A percentile compares a stretch with the other conserved stretches of the same genome.
Evolutionary conservation across 2,113 vertebrate genomes (phyloP).

Genomic region (Atherinomorus stipes): DNA sequence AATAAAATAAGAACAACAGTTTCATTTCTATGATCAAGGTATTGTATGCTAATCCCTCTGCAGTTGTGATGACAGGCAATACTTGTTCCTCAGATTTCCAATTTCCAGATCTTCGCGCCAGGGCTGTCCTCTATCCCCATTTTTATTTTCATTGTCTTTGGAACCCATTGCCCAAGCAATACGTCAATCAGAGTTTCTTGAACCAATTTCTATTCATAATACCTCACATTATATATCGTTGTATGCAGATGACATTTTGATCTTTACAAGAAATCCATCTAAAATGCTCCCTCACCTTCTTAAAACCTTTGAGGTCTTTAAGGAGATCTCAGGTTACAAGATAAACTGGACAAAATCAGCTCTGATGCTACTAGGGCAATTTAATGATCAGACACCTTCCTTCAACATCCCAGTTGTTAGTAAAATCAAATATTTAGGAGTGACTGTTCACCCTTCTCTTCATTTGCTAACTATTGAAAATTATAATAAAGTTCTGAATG

Average conservation of each 20-base stretch:
- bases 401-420: too few species aligned
- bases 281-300: background rate
- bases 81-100: too few species aligned
- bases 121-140: background rate
- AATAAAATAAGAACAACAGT: too few species aligned
- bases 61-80: too few species aligned
- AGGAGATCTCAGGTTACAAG: background rate
- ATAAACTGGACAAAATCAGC: conserved; percentile 4
- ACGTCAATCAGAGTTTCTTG: background rate
- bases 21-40: too few species aligned
- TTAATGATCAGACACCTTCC: too few species aligned
- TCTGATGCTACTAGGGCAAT: background rate
- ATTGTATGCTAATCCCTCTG: too few species aligned
- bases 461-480: too few species aligned
- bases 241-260: background rate
- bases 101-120: background rate
- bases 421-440: too few species aligned
- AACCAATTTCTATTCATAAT: background rate
- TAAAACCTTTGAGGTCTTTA: background rate
- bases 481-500: too few species aligned
- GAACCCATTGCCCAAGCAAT: background rate
- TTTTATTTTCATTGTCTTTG: background rate
- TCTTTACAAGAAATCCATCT: background rate
- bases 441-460: too few species aligned
- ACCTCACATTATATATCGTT: background rate